Evolutionary conservation across 2,888 invertebrate species (phyloP).

Genomic region (Sarcophaga subvicina): DNA sequence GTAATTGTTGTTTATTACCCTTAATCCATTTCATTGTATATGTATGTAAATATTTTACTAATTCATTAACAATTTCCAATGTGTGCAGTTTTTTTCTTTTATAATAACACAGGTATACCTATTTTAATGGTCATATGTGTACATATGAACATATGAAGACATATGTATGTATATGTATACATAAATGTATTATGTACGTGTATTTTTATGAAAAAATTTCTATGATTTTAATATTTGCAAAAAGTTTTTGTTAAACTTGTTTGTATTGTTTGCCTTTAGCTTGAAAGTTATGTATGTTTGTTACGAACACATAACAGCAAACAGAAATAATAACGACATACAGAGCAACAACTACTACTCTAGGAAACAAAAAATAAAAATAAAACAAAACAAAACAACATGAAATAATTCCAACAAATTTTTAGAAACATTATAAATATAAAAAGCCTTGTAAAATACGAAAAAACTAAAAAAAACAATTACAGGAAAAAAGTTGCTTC

Average conservation of each 20-base stretch:
- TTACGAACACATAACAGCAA: conserved; percentile 43
- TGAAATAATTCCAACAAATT: conserved; percentile 56
- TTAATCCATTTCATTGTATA: too few species aligned
- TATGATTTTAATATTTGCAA: conserved; percentile 54
- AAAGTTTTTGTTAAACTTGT: conserved; percentile 51
- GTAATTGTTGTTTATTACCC: too few species aligned
- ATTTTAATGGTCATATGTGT: too few species aligned
- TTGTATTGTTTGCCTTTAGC: conserved; percentile 60
- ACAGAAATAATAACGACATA: neutral
- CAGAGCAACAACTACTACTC: neutral
- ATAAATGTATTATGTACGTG: too few species aligned
- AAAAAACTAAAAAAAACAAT: conserved; percentile 16
- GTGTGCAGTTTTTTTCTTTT: too few species aligned
- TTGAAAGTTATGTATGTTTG: conserved; percentile 53
- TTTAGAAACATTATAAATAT: conserved; percentile 1
- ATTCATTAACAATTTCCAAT: too few species aligned
- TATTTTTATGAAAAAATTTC: neutral
- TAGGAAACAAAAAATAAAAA: neutral
- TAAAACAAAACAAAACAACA: conserved; percentile 49
- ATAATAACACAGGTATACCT: too few species aligned
- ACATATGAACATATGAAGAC: too few species aligned
- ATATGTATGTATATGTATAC: neutral
- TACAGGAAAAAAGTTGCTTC: conserved; percentile 26
- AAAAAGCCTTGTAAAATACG: neutral
- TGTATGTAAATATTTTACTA: too few species aligned